phyloP scores from a whole-genome alignment of 2,888 invertebrate species.

The Sarcophaga subvicina region DNA sequence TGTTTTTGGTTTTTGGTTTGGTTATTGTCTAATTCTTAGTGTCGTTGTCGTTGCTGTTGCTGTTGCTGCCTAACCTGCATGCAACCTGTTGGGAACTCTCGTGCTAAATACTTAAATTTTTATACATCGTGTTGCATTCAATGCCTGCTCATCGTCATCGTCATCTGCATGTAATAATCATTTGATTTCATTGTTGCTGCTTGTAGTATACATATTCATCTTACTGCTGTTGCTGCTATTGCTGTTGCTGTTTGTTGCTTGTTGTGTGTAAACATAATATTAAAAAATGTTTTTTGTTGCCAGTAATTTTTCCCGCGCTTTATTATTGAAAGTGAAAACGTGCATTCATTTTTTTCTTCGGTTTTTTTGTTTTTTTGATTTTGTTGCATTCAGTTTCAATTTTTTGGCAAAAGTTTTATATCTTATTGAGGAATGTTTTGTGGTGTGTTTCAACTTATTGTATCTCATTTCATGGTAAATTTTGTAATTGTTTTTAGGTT shows the following conservation, averaged over 20 bases:
- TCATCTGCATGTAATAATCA: constrained; percentile 55
- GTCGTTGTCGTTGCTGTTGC: constrained; percentile 29
- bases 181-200: constrained; percentile 28
- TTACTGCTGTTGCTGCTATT: constrained; percentile 20
- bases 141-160: constrained; percentile 37
- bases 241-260: constrained; percentile 36
- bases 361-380: neutral
- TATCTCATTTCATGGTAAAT: constrained; percentile 58
- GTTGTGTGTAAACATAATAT: constrained; percentile 59
- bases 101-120: constrained; percentile 71
- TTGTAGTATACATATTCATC: too few relatives aligned
- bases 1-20: constrained; percentile 22
- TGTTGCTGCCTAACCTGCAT: constrained; percentile 63
- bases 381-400: neutral
- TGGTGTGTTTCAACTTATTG: constrained; percentile 27
- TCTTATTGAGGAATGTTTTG: constrained; percentile 50
- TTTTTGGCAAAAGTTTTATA: constrained; percentile 59
- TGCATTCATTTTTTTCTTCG: constrained; percentile 46
- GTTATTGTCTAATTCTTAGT: constrained; percentile 60
- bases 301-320: constrained; percentile 66
- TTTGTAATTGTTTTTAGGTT: constrained; percentile 48
- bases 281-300: constrained; percentile 55
- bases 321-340: constrained; percentile 66
- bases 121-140: constrained; percentile 40
- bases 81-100: constrained; percentile 72